Conservation (phyloP, 92 coral and sea anemone species). For the Ricordea florida region DNA sequence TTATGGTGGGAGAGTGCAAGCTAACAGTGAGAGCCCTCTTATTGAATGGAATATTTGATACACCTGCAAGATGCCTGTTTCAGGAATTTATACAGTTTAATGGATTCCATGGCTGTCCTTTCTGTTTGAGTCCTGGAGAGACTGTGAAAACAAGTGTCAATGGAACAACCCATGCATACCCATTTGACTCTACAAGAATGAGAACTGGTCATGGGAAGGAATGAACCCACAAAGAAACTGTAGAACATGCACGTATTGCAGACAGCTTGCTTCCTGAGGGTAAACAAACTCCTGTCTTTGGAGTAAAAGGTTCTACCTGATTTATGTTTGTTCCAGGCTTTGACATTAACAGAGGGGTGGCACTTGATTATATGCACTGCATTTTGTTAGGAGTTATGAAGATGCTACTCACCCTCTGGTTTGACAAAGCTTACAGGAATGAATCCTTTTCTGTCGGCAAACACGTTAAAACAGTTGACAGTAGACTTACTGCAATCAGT, state of each 20-base stretch:
- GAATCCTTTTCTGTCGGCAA: conserved; percentile 37
- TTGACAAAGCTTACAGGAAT: conserved; percentile 32
- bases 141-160: conserved; percentile 60
- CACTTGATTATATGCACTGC: conserved; percentile 59
- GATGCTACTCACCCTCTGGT: conserved; percentile 57
- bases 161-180: conserved; percentile 56
- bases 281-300: conserved; percentile 21
- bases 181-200: conserved; percentile 40
- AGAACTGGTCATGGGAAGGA: conserved; percentile 8
- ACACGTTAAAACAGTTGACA: not conserved
- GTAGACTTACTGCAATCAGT: conserved; percentile 9
- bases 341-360: conserved; percentile 52
- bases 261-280: conserved; percentile 19
- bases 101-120: conserved; percentile 68
- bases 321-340: conserved; percentile 43
- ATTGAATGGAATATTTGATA: conserved; percentile 59
- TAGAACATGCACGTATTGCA: conserved; percentile 27
- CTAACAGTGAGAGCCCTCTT: conserved; percentile 9
- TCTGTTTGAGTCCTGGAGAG: conserved; percentile 46
- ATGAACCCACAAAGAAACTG: conserved; percentile 37
- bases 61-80: conserved; percentile 62
- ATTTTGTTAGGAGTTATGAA: conserved; percentile 45
- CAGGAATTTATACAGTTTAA: conserved; percentile 61
- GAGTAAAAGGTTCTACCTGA: conserved; percentile 51
- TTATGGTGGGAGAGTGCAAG: not conserved